A percentile compares a stretch with the other conserved stretches of the same genome.
Evolutionary conservation across 2,797 vertebrate species (phyloP).

Genomic region (Gambusia yucatana): DNA sequence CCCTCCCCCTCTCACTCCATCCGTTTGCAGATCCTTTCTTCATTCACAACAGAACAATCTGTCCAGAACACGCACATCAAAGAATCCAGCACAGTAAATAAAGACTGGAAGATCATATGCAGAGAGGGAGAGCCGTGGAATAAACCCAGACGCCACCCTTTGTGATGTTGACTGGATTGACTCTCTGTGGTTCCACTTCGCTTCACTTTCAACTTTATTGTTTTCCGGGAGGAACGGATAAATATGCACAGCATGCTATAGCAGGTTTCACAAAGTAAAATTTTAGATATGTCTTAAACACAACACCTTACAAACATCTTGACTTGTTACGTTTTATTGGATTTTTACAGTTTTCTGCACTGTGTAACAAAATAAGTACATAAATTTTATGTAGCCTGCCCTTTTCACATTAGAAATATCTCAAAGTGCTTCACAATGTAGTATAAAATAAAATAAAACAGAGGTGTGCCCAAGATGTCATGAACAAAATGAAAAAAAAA

Average conservation of each 20-base stretch:
- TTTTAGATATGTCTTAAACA: not conserved
- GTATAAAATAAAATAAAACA: not conserved
- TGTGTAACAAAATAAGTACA: not conserved
- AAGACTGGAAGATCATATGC: constrained; percentile 25
- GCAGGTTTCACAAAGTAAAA: not conserved
- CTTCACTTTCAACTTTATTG: constrained; percentile 32
- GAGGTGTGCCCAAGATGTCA: not conserved
- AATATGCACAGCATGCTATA: constrained; percentile 1
- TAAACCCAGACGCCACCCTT: constrained; percentile 12
- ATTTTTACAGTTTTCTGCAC: not conserved
- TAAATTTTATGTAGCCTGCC: not conserved
- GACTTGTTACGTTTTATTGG: not conserved
- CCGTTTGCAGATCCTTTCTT: constrained; percentile 25
- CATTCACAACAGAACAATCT: constrained; percentile 46
- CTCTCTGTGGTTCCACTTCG: constrained; percentile 18
- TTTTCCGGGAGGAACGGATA: constrained; percentile 12
- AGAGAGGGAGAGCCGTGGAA: constrained; percentile 15
- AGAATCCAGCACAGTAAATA: constrained; percentile 39
- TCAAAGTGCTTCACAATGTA: not conserved
- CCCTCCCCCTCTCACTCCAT: constrained; percentile 19
- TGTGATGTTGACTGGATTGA: constrained; percentile 16
- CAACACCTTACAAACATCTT: not conserved
- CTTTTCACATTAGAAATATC: not conserved
- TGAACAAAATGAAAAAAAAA: not conserved
- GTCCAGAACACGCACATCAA: constrained; percentile 59